Conservation (phyloP, 2,888 invertebrate species). For the Eristalis intricaria region DNA sequence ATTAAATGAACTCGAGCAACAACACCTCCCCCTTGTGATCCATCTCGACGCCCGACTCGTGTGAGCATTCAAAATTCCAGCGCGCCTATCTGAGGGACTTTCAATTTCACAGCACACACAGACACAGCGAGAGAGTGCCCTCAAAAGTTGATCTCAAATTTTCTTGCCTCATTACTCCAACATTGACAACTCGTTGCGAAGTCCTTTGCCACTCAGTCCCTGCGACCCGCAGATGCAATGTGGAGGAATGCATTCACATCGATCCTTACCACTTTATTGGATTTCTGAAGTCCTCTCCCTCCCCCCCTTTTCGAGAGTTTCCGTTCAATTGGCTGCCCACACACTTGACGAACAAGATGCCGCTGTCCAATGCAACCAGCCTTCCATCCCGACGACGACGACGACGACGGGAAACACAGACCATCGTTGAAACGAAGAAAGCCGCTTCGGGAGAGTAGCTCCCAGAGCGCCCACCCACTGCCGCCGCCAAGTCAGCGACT, state of each 20-base stretch:
- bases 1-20: no score
- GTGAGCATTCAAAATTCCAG: no score
- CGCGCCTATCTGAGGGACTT: no score
- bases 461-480: neutral
- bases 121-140: neutral
- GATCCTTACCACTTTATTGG: slow-evolving; percentile 11
- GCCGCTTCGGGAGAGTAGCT: neutral
- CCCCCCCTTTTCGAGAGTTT: neutral
- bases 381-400: neutral
- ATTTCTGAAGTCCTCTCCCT: neutral
- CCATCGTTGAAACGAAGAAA: neutral
- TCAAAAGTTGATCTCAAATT: neutral
- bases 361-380: neutral
- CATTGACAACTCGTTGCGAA: neutral
- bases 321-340: neutral
- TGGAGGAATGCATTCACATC: slow-evolving; percentile 5
- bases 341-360: neutral
- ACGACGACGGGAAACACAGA: neutral
- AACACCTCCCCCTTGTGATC: no score
- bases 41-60: no score
- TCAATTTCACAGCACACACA: no score
- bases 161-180: neutral
- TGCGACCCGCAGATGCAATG: neutral
- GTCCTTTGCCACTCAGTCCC: neutral
- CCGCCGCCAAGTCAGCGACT: neutral